Base-by-base conservation (phyloP, 2,797 vertebrate species). In the Setipinna tenuifilis region DNA sequence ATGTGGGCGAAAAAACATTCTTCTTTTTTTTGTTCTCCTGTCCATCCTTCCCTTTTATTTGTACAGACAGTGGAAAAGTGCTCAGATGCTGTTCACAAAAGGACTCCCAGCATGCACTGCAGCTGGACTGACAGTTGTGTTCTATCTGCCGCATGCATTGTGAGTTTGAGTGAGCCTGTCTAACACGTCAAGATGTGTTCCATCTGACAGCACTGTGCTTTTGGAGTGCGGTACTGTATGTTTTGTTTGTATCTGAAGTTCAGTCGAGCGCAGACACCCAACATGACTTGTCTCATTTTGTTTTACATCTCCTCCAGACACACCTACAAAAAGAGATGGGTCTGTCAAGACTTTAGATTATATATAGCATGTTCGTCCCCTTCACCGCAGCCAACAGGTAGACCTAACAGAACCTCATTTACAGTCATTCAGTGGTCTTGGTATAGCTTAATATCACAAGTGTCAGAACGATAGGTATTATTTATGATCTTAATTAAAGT, bases 161-260 rank as follows among this genome's bases (percentile, higher is more conserved):
- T 75, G 68, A 75, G 31, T 75, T 75, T 75, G 68, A 75, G 28
- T 75, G 68, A 75, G 16, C 31, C 31, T 75, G 68, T 75, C 68
- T 41, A 5, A 19, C 68, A 75, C 35, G 68, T 75, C 68, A 41
- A 41, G 31, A 75, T 41, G 68, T 75, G 12, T 35, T 75, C 14
- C 6, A 17, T 41, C 68, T 75, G 68, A 75, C 68, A 75, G 31
- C 68, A 75, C 6, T 75, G 17, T 41, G 68, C 68, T 41, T 75
- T 75, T 41, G 65, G 65, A 28, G 65, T n/a, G 65, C 23, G 16
- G 65, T 68, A 14, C 65, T 11, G 10, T 11, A 25, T 21, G 28
- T 41, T 75, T 41, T 75, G 68, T 75, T 75, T 75, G 68, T 17
- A 41, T 35, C 62, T 28, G 23, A 41, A 41, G 68, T 41, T 41